These are phyloP conservation scores for Leptopilina boulardi DNA, from an alignment of 1,140 invertebrate genomes.

Conservation along the genomic window DNA sequence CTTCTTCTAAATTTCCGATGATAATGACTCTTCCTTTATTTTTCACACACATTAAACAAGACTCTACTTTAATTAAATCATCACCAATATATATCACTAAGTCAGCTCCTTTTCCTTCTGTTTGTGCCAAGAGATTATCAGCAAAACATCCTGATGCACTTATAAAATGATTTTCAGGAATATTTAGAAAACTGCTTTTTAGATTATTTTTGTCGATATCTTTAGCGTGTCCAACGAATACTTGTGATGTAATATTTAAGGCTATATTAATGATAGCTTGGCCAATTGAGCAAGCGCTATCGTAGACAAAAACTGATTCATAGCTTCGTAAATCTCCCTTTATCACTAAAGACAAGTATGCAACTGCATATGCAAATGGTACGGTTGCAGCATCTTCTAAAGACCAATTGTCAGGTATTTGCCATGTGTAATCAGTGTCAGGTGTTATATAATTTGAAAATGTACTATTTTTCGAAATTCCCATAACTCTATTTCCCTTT, in stretches of 20 bases:
- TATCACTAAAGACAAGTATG: slow-evolving; percentile 91
- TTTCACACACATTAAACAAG: slow-evolving; percentile 80
- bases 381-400: slow-evolving; percentile 79
- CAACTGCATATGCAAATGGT: slow-evolving; percentile 78
- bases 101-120: slow-evolving; percentile 81
- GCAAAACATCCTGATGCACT: slow-evolving; percentile 46
- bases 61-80: slow-evolving; percentile 66
- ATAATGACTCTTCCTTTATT: slow-evolving; percentile 83
- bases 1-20: slow-evolving; percentile 82
- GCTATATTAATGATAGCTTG: slow-evolving; percentile 85
- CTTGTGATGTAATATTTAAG: slow-evolving; percentile 77
- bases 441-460: slow-evolving; percentile 89
- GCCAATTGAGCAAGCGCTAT: slow-evolving; percentile 82
- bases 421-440: slow-evolving; percentile 89
- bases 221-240: slow-evolving; percentile 84
- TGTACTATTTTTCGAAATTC: slow-evolving; percentile 84
- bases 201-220: slow-evolving; percentile 86
- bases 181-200: slow-evolving; percentile 83
- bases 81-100: slow-evolving; percentile 76
- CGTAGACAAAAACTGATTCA: slow-evolving; percentile 81
- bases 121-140: slow-evolving; percentile 77
- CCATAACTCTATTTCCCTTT: slow-evolving; percentile 81
- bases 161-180: slow-evolving; percentile 67
- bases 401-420: slow-evolving; percentile 77
- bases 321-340: slow-evolving; percentile 78